Base-by-base conservation (phyloP, 64 coral and sea anemone genomes). In the Astreopora myriophthalma region DNA sequence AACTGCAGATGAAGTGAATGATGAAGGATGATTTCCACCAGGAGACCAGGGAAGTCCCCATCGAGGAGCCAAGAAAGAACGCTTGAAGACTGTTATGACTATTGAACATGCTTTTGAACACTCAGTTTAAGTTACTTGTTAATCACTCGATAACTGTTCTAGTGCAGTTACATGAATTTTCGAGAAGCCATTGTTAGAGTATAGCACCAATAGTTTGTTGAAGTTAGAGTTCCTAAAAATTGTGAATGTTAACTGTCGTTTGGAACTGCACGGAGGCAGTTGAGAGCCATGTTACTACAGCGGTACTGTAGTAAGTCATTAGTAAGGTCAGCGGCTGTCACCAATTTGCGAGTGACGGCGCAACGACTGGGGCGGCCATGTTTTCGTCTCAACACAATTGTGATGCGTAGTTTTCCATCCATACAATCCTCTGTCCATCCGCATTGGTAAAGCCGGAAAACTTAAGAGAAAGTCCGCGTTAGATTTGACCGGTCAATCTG, bases 271-370 rank as follows among this genome's bases (percentile, higher is more conserved):
- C 22, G 73, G 5, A 76, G 19, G 37, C 73, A 76, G 74, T 76
- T 76, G 40, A 49, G 74, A 49, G 74, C 74, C 70, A 73, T 73
- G 70, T 73, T 73, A 73, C 70, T 73, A 36, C 70, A 73, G 70
- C 32, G 6, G 70, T 73, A 20, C 33, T 20, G 70, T 39, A 73
- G 33, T 39, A 38, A 34, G 17, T 2, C 42, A 46, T 6, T 6
- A 36, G 67, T 34, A 10, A 71, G 67, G 70, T 20, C 70, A 38
- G 70, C 70, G 32, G 70, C n/a, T n/a, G 70, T 73, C 34, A 36
- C 32, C 34, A 73, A 37, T n/a, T 37, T 73, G 31, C 70, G 31
- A 19, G 70, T 36, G 19, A 36, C 14, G 14, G 31, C 34, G 0
- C 32, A 5, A 3, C 28, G n/a, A n/a, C 5, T 37, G 31, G 16